These are phyloP conservation scores for Platichthys stellatus DNA, from an alignment of 2,113 vertebrate genomes.

Conservation along the genomic window DNA sequence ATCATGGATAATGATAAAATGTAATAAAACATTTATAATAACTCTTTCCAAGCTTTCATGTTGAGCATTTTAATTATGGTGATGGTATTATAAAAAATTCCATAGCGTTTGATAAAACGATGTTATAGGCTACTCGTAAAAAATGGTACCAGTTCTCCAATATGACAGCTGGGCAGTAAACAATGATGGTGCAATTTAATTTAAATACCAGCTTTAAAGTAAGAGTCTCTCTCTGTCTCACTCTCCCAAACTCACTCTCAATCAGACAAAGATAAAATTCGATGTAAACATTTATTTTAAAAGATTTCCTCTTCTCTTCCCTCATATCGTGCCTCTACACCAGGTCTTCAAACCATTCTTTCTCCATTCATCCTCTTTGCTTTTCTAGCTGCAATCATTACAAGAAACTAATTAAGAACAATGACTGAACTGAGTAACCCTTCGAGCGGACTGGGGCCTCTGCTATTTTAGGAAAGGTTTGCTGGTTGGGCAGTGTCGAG, in stretches of 20 bases:
- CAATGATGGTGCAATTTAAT: neutral
- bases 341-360: neutral
- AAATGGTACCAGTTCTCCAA: neutral
- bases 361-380: conserved; percentile 14
- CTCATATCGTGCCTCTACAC: conserved; percentile 9
- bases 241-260: neutral
- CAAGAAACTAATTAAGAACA: conserved; percentile 70
- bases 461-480: conserved; percentile 52
- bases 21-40: neutral
- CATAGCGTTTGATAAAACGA: neutral
- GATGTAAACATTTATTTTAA: too few species aligned
- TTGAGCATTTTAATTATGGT: neutral
- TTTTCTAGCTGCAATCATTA: conserved; percentile 66
- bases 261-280: neutral
- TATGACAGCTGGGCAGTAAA: neutral
- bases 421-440: conserved; percentile 75
- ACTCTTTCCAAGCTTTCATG: neutral
- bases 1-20: neutral
- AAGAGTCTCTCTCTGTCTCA: neutral
- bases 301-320: neutral
- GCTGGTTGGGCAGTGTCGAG: conserved; percentile 26
- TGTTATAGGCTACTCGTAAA: neutral
- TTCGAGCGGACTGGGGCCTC: conserved; percentile 26
- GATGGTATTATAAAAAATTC: neutral
- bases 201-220: too few species aligned